These are phyloP conservation scores for Hippocampus kuda DNA, from an alignment of 2,797 vertebrate genomes.

Conservation along the genomic window DNA sequence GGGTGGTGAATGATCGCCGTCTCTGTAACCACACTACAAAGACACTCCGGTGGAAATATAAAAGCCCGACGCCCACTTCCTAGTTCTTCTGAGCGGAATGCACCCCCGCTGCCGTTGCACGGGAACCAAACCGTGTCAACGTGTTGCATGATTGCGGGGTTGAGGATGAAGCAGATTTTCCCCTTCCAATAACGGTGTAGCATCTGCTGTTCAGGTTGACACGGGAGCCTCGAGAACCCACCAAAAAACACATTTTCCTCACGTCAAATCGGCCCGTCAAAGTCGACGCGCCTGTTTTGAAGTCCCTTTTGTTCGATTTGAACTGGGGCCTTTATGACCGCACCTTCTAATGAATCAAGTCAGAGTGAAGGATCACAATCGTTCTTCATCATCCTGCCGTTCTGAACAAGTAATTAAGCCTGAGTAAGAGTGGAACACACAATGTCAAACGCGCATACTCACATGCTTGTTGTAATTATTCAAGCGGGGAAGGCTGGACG, in stretches of 20 bases:
- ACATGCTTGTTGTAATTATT: conserved; percentile 45
- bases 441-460: conserved; percentile 23
- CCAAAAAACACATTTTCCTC: conserved; percentile 16
- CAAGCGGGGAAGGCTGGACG: conserved; percentile 12
- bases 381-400: conserved; percentile 33
- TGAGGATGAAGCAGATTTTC: background rate
- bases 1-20: background rate
- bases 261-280: background rate
- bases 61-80: background rate
- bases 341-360: conserved; percentile 27
- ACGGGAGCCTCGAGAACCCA: background rate
- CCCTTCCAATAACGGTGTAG: background rate
- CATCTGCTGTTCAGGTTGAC: conserved; percentile 4
- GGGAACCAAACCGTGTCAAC: background rate
- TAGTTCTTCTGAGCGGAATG: background rate
- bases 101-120: background rate
- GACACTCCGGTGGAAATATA: background rate
- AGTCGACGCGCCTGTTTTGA: background rate
- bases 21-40: background rate
- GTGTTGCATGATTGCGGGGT: background rate
- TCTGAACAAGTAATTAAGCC: conserved; percentile 26
- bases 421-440: conserved; percentile 31
- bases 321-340: conserved; percentile 7
- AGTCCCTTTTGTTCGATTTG: background rate
- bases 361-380: conserved; percentile 20